These are phyloP conservation scores for Leptinotarsa haldemani DNA, from an alignment of 2,888 invertebrate genomes.

Conservation along the genomic window DNA sequence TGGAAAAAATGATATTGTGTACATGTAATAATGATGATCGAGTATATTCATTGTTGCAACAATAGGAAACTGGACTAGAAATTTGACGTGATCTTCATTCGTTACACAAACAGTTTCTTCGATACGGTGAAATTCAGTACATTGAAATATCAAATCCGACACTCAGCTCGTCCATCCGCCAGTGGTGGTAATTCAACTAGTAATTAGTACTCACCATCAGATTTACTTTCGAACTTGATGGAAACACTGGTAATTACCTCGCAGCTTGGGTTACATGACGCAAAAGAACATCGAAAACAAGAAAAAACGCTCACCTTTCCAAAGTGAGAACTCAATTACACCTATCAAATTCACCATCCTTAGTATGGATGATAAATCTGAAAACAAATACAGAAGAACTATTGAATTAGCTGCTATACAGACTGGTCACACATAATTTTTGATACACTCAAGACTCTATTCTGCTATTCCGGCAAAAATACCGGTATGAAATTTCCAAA, in stretches of 20 bases:
- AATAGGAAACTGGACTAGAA: background rate
- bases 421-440: too few relatives aligned
- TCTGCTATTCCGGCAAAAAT: too few relatives aligned
- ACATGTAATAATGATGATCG: too few relatives aligned
- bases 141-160: slow-evolving; percentile 16
- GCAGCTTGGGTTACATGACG: slow-evolving; percentile 54
- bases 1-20: too few relatives aligned
- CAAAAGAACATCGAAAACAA: slow-evolving; percentile 52
- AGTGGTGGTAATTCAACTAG: slow-evolving; percentile 38
- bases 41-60: too few relatives aligned
- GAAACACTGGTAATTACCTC: slow-evolving; percentile 55
- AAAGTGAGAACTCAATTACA: slow-evolving; percentile 64
- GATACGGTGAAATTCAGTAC: background rate
- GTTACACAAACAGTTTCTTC: background rate
- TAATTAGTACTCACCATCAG: slow-evolving; percentile 41
- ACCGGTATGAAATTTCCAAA: too few relatives aligned
- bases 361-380: slow-evolving; percentile 19
- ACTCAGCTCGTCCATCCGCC: slow-evolving; percentile 29
- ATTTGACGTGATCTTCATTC: background rate
- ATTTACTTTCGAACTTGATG: slow-evolving; percentile 39
- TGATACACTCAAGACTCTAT: too few relatives aligned
- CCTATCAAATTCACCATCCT: slow-evolving; percentile 50
- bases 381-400: too few relatives aligned
- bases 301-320: slow-evolving; percentile 53
- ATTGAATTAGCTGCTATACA: too few relatives aligned